Conservation (phyloP, 2,797 vertebrate genomes). For the Bryconaethiops microstoma region DNA sequence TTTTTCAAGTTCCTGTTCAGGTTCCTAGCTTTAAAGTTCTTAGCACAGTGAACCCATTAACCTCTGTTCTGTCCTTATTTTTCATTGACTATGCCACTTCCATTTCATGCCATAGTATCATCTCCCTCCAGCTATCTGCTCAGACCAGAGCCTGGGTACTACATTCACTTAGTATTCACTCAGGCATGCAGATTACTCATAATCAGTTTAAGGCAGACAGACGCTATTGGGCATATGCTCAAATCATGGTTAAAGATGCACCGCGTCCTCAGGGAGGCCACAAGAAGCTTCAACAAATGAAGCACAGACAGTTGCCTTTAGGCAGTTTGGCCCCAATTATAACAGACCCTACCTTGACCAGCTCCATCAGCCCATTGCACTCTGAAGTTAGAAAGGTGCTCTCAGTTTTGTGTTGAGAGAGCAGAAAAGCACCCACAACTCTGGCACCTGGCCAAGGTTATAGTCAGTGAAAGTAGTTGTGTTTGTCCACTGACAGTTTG, state of each 20-base stretch:
- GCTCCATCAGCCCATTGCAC: slow-evolving; percentile 58
- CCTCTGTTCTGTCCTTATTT: slow-evolving; percentile 33
- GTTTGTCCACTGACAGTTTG: slow-evolving; percentile 71
- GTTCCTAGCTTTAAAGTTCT: slow-evolving; percentile 13
- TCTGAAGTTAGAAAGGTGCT: slow-evolving; percentile 53
- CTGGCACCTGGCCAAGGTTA: slow-evolving; percentile 66
- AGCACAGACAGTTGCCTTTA: slow-evolving; percentile 59
- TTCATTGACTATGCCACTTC: slow-evolving; percentile 6
- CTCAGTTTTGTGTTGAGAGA: slow-evolving; percentile 51
- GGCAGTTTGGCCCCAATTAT: slow-evolving; percentile 49
- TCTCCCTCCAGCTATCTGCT: neutral
- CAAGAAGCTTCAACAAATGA: slow-evolving; percentile 62
- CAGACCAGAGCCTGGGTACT: slow-evolving; percentile 55
- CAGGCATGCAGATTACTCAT: slow-evolving; percentile 71
- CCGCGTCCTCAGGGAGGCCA: slow-evolving; percentile 59
- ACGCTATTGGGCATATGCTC: slow-evolving; percentile 72
- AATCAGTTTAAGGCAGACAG: slow-evolving; percentile 69
- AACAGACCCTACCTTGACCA: slow-evolving; percentile 60
- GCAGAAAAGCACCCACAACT: slow-evolving; percentile 45
- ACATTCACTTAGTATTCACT: slow-evolving; percentile 63
- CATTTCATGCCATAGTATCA: neutral
- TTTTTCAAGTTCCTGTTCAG: neutral
- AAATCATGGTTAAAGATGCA: slow-evolving; percentile 67
- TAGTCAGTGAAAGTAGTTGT: slow-evolving; percentile 57
- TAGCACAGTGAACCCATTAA: neutral